Percentiles rank a stretch among this genome's conserved stretches.
phyloP scores from a whole-genome alignment of 2,113 vertebrate species.

The Danionella cerebrum region DNA sequence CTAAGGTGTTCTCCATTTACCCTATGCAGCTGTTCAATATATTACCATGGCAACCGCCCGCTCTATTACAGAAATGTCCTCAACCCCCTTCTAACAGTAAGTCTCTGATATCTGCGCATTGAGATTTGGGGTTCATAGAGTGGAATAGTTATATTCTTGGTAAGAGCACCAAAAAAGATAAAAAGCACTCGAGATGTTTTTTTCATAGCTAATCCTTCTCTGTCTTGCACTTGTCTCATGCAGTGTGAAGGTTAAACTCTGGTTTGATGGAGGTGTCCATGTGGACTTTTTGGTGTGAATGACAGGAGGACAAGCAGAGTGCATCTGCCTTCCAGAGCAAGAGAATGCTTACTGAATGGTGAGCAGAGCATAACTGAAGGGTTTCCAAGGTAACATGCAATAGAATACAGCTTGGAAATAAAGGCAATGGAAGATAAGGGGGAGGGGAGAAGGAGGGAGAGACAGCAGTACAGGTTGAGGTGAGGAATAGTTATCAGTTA shows the following conservation, averaged over 20 bases:
- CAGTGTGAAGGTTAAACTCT: background rate
- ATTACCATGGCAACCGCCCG: slow-evolving; percentile 24
- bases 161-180: background rate
- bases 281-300: slow-evolving; percentile 8
- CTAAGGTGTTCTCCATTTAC: slow-evolving; percentile 28
- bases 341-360: slow-evolving; percentile 50
- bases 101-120: background rate
- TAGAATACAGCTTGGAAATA: slow-evolving; percentile 42
- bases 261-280: background rate
- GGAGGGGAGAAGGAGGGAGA: slow-evolving; percentile 18
- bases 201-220: background rate
- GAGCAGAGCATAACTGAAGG: slow-evolving; percentile 52
- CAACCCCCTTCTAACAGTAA: background rate
- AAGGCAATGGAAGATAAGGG: background rate
- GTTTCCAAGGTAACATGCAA: slow-evolving; percentile 60
- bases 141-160: background rate
- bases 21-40: slow-evolving; percentile 12
- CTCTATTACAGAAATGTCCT: slow-evolving; percentile 23
- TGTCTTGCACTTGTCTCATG: background rate
- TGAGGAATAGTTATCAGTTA: slow-evolving; percentile 37
- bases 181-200: background rate
- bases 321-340: slow-evolving; percentile 45
- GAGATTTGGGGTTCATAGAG: background rate
- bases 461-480: slow-evolving; percentile 44
- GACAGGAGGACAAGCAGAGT: slow-evolving; percentile 42